A percentile compares a stretch with the other conserved stretches of the same genome.
Evolutionary conservation across 2,113 vertebrate species (phyloP).

Genomic region (Microtus oregoni): DNA sequence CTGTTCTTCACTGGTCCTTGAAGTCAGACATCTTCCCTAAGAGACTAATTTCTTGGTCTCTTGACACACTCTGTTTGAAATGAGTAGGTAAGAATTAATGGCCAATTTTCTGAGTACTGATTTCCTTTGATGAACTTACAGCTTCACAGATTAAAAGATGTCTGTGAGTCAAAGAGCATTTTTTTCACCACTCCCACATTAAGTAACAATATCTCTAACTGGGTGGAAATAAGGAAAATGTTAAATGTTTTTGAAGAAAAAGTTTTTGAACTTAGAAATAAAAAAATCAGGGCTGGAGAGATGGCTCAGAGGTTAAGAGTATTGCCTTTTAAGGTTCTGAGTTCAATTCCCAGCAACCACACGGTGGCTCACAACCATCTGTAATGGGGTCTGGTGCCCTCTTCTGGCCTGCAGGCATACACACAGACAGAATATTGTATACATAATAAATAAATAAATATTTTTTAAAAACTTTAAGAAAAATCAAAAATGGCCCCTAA

Average conservation of each 20-base stretch:
- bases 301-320: no score
- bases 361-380: no score
- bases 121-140: not conserved
- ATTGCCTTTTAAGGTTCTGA: no score
- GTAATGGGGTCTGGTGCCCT: no score
- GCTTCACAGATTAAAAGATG: not conserved
- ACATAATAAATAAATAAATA: no score
- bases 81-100: not conserved
- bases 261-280: not conserved
- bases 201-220: not conserved
- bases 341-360: no score
- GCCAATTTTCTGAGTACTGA: not conserved
- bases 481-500: not conserved
- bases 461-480: not conserved
- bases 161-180: not conserved
- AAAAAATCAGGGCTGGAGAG: not conserved
- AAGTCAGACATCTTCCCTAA: not conserved
- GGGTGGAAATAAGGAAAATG: not conserved
- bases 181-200: not conserved
- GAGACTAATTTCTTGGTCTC: no score
- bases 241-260: not conserved
- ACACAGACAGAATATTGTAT: no score
- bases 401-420: no score
- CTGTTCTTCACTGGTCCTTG: not conserved
- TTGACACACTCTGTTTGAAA: not conserved